These are phyloP conservation scores for Diacarnus erythraeanus DNA, from an alignment of 37 sponge, comb jelly and placozoan genomes.

Conservation along the genomic window DNA sequence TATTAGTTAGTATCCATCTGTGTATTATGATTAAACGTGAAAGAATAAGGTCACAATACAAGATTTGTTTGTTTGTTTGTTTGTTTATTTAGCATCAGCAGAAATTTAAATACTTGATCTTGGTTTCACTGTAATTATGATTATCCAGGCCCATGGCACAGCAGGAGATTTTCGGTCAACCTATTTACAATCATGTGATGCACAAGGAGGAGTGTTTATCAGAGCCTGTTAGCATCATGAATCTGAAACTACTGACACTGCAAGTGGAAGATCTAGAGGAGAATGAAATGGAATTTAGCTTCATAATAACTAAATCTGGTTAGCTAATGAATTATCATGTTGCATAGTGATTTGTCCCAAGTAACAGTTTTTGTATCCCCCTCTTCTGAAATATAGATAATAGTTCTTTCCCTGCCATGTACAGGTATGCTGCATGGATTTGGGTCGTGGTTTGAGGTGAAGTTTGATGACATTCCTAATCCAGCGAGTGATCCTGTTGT, in stretches of 20 bases:
- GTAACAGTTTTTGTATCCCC: no score
- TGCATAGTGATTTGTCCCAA: no score
- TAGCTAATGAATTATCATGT: no score
- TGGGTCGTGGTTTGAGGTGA: constrained; percentile 69
- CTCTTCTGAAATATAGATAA: no score
- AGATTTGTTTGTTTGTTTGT: no score
- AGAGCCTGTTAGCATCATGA: constrained; percentile 21
- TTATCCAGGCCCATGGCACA: constrained; percentile 41
- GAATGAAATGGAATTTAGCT: constrained; percentile 12
- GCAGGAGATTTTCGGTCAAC: constrained; percentile 22
- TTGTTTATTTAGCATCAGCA: not conserved
- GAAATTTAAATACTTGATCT: not conserved
- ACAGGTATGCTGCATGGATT: constrained; percentile 66
- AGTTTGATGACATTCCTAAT: constrained; percentile 30
- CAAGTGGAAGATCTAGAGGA: constrained; percentile 52
- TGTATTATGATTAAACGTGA: no score
- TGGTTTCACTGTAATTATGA: not conserved
- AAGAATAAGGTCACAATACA: no score
- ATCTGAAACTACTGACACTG: constrained; percentile 25
- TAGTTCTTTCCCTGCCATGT: no score
- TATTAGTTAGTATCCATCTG: no score
- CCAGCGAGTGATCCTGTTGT: constrained; percentile 16
- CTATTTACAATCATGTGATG: constrained; percentile 57
- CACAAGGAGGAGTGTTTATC: constrained; percentile 46
- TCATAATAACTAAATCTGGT: constrained; percentile 35